Evolutionary conservation across 2,797 vertebrate species (phyloP).

Genomic region (Danionella dracula): DNA sequence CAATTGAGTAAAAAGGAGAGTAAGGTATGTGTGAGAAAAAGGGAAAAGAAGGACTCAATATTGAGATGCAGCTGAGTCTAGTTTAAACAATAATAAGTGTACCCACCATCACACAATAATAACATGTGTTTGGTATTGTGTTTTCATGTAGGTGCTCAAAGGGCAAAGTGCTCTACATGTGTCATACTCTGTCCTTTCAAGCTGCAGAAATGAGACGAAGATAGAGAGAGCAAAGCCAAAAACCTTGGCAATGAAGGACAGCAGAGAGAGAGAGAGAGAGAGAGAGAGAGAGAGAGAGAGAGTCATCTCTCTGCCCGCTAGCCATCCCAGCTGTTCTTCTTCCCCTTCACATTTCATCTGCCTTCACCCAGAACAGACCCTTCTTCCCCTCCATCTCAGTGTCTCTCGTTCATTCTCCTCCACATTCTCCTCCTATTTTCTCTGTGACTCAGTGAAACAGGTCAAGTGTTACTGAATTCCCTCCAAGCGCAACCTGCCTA

Average conservation of each 20-base stretch:
- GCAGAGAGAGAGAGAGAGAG: slow-evolving; percentile 12
- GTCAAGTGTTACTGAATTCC: slow-evolving; percentile 78
- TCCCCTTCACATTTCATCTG: slow-evolving; percentile 56
- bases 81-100: neutral
- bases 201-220: slow-evolving; percentile 51
- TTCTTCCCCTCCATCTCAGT: neutral
- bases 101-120: neutral
- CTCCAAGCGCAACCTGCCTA: slow-evolving; percentile 74
- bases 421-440: slow-evolving; percentile 18
- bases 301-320: slow-evolving; percentile 50
- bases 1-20: neutral
- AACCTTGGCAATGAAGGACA: slow-evolving; percentile 16
- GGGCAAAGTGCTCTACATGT: neutral
- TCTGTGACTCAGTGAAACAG: slow-evolving; percentile 72
- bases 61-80: too few relatives aligned
- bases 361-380: slow-evolving; percentile 48
- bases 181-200: slow-evolving; percentile 58
- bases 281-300: slow-evolving; percentile 40
- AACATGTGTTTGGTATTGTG: neutral
- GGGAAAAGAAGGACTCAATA: too few relatives aligned
- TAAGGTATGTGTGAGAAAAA: too few relatives aligned
- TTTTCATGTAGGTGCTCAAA: neutral
- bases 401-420: slow-evolving; percentile 22
- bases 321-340: slow-evolving; percentile 55
- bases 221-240: slow-evolving; percentile 8